Conservation (phyloP, 2,797 vertebrate species). For the Platyrinchus mystaceus region DNA sequence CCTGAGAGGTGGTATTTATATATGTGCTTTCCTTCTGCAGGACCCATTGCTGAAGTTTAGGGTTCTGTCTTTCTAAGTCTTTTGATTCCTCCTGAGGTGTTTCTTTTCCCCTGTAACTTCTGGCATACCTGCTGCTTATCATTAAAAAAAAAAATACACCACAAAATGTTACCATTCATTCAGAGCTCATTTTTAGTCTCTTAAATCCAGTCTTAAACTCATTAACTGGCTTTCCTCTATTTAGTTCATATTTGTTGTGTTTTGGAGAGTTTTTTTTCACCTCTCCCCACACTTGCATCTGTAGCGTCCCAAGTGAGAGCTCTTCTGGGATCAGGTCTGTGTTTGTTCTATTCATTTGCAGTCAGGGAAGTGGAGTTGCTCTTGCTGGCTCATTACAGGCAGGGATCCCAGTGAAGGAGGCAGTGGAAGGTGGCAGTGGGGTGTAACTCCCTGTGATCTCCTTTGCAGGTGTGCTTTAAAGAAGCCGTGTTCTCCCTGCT, state of each 20-base stretch:
- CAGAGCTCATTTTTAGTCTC: neutral
- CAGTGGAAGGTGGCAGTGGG: neutral
- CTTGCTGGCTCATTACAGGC: neutral
- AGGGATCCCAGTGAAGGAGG: neutral
- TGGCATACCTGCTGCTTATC: neutral
- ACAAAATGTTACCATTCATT: neutral
- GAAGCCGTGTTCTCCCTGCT: conserved; percentile 92
- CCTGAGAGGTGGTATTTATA: neutral
- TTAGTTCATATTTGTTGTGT: neutral
- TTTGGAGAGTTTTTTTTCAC: neutral
- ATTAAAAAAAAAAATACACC: neutral
- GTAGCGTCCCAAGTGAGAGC: neutral
- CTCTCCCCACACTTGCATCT: neutral
- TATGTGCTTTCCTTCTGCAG: neutral
- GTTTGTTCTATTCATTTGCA: conserved; percentile 1
- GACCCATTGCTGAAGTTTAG: neutral
- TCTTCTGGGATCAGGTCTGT: neutral
- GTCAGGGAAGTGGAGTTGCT: neutral
- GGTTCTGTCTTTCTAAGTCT: neutral
- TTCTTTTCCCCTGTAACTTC: neutral
- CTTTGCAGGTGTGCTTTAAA: conserved; percentile 90
- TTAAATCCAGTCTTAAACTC: neutral
- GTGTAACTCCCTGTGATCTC: conserved; percentile 26
- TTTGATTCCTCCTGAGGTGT: neutral
- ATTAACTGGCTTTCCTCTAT: neutral